Evolutionary conservation across 2,797 vertebrate species (phyloP).

Genomic region (Liasis olivaceus): DNA sequence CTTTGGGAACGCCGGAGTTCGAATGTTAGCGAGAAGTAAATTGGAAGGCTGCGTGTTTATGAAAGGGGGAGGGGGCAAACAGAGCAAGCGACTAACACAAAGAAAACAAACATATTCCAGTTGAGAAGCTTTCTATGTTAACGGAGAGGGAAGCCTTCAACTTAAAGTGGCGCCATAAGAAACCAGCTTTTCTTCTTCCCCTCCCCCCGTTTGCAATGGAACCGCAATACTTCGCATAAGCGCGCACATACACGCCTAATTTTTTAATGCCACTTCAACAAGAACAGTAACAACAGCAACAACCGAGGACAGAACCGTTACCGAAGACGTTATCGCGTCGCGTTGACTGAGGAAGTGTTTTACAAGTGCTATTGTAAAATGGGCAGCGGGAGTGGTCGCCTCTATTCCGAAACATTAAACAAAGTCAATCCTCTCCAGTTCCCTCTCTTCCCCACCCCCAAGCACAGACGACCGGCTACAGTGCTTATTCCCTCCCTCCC

Average conservation of each 20-base stretch:
- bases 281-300: too few species aligned
- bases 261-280: not conserved
- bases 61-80: not conserved
- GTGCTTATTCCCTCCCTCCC: not conserved
- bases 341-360: not conserved
- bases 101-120: conserved; percentile 46
- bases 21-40: not conserved
- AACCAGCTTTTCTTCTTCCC: conserved; percentile 37
- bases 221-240: conserved; percentile 34
- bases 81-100: conserved; percentile 28
- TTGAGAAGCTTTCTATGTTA: conserved; percentile 49
- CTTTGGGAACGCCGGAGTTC: conserved; percentile 50
- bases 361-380: not conserved
- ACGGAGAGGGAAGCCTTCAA: conserved; percentile 42
- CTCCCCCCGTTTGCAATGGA: not conserved
- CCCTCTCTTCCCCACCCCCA: not conserved
- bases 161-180: conserved; percentile 73
- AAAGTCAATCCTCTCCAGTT: conserved; percentile 12
- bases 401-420: conserved; percentile 8
- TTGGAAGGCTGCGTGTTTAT: not conserved
- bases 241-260: conserved; percentile 3
- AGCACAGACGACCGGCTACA: not conserved
- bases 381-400: conserved; percentile 30
- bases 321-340: not conserved
- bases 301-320: not conserved